These are phyloP conservation scores for Meiosimyza decipiens DNA, from an alignment of 2,888 invertebrate genomes.

Conservation along the genomic window DNA sequence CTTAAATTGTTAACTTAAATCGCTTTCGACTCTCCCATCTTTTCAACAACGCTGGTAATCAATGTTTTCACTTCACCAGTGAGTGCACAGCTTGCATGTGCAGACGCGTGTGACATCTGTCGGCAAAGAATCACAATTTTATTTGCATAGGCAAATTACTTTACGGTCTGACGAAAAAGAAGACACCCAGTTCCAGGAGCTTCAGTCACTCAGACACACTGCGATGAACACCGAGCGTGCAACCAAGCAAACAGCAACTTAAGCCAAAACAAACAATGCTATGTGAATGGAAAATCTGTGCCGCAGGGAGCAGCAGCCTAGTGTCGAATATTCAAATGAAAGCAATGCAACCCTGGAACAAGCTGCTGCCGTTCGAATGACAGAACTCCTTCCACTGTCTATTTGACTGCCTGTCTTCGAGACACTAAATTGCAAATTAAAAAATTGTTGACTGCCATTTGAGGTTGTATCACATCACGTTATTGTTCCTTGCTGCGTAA, in stretches of 20 bases:
- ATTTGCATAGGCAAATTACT: constrained; percentile 32
- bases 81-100: constrained; percentile 12
- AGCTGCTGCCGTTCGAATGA: background rate
- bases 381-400: too few relatives aligned
- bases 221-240: background rate
- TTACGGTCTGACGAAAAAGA: constrained; percentile 15
- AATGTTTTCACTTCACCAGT: constrained; percentile 4
- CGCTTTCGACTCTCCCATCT: too few relatives aligned
- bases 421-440: constrained; percentile 15
- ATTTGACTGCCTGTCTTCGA: background rate
- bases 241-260: background rate
- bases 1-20: too few relatives aligned
- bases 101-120: constrained; percentile 29
- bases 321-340: background rate
- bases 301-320: background rate
- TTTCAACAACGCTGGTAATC: too few relatives aligned
- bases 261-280: constrained; percentile 1
- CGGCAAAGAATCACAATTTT: constrained; percentile 26
- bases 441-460: constrained; percentile 11
- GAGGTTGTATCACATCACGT: too few relatives aligned
- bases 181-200: background rate
- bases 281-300: background rate
- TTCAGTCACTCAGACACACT: background rate
- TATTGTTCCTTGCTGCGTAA: constrained; percentile 22
- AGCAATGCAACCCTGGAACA: background rate